phyloP scores from a whole-genome alignment of 1,140 invertebrate species.

The Formica selysi region DNA sequence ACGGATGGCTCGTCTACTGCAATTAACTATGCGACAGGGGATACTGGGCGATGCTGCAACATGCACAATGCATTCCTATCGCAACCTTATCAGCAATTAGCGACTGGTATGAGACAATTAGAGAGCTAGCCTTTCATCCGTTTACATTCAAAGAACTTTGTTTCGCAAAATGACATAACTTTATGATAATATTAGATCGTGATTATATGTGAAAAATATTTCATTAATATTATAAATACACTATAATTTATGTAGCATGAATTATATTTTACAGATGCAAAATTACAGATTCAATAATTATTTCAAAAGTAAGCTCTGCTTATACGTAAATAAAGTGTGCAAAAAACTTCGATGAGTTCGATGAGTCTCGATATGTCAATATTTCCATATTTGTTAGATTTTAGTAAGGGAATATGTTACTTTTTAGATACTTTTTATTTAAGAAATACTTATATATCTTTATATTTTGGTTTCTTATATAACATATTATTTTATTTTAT shows the following conservation, averaged over 20 bases:
- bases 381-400: not conserved
- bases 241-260: not conserved
- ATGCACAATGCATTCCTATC: conserved; percentile 48
- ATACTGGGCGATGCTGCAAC: conserved; percentile 37
- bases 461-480: too few relatives aligned
- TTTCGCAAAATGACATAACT: conserved; percentile 12
- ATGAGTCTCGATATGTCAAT: not conserved
- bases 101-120: conserved; percentile 34
- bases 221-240: not conserved
- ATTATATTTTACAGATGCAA: not conserved
- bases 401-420: too few relatives aligned
- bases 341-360: not conserved
- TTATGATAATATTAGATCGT: not conserved
- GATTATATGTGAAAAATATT: not conserved
- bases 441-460: too few relatives aligned
- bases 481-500: too few relatives aligned
- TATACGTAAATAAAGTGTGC: not conserved
- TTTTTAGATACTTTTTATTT: too few relatives aligned
- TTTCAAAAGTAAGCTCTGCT: not conserved
- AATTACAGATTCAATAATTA: not conserved
- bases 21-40: conserved; percentile 53
- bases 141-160: not conserved
- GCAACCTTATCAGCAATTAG: conserved; percentile 52
- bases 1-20: conserved; percentile 36
- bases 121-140: conserved; percentile 4